A percentile compares a stretch with the other conserved stretches of the same genome.
phyloP scores from a whole-genome alignment of 2,797 vertebrate genomes.

The Oryzias sinensis region DNA sequence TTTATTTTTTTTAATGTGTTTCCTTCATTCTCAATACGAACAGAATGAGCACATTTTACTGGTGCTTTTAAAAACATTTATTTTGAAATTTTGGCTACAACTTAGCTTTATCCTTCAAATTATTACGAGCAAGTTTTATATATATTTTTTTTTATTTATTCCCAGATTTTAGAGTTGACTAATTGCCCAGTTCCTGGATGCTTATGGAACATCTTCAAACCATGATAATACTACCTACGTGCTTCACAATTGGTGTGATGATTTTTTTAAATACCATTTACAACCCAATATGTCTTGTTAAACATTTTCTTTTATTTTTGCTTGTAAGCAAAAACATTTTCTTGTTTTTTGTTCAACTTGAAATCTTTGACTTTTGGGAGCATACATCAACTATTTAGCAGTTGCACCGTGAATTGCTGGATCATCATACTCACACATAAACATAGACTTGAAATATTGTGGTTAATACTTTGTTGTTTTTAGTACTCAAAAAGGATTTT shows the following conservation, averaged over 20 bases:
- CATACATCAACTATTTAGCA: no score
- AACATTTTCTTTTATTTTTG: background rate
- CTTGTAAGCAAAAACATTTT: background rate
- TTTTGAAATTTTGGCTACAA: no score
- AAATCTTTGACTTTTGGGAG: no score
- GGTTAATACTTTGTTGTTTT: constrained; percentile 64
- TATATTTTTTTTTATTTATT: background rate
- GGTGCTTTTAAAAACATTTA: no score
- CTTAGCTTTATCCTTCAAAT: no score
- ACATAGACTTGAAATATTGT: constrained; percentile 21
- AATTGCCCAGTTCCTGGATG: background rate
- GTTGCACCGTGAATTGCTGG: no score
- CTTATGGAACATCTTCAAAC: background rate
- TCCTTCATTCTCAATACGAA: no score
- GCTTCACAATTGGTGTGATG: background rate
- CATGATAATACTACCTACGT: background rate
- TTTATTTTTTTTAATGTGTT: no score
- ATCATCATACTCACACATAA: no score
- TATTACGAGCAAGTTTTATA: no score
- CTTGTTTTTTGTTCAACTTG: background rate
- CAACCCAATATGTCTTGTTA: no score
- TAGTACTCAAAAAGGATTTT: constrained; percentile 50
- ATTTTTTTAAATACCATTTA: background rate
- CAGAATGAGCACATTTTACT: no score
- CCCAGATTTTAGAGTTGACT: background rate